These are phyloP conservation scores for Prionailurus bengalensis DNA, from an alignment of 2,113 vertebrate species.

Conservation along the genomic window DNA sequence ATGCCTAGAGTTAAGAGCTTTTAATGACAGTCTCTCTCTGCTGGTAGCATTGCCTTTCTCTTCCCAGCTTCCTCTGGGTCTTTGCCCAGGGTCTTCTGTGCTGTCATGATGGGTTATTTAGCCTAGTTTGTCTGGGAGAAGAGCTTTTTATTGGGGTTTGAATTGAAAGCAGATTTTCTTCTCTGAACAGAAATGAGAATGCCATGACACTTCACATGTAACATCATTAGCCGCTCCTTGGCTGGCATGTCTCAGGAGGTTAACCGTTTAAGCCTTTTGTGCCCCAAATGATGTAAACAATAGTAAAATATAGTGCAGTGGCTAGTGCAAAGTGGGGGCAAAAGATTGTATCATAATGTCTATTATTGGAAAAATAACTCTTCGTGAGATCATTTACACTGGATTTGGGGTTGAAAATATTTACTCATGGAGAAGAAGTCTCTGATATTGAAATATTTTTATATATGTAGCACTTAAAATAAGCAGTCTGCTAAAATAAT, in stretches of 20 bases:
- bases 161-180: constrained; percentile 58
- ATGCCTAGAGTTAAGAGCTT: not conserved
- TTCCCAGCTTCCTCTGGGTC: not conserved
- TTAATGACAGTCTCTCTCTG: not conserved
- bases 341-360: not conserved
- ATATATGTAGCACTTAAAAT: not conserved
- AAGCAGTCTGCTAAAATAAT: not conserved
- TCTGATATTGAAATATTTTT: not conserved
- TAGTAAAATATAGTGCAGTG: not conserved
- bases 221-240: not conserved
- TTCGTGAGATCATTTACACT: not conserved
- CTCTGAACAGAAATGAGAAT: constrained; percentile 13
- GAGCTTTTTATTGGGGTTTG: not conserved
- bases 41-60: not conserved
- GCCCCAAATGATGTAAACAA: not conserved
- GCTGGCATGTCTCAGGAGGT: not conserved
- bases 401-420: constrained; percentile 15
- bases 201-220: not conserved
- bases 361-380: constrained; percentile 17
- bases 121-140: constrained; percentile 33
- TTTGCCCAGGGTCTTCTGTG: not conserved
- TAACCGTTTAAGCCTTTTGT: not conserved
- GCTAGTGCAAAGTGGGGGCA: not conserved
- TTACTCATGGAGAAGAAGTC: not conserved
- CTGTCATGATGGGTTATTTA: not conserved